Evolutionary conservation across 2,113 vertebrate species (phyloP).

Genomic region (Macroglossus sobrinus): DNA sequence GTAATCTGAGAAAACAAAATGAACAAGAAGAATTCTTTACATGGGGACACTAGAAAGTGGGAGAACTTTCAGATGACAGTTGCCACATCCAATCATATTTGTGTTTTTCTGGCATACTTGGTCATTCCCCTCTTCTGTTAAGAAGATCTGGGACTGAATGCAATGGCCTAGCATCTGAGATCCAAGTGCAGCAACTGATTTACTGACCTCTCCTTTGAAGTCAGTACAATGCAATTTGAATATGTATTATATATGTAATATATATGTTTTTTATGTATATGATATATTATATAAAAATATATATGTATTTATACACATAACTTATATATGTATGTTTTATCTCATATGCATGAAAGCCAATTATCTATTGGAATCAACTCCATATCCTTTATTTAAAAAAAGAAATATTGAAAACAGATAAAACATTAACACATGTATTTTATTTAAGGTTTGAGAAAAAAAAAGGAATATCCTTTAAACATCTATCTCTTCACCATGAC

Average conservation of each 20-base stretch:
- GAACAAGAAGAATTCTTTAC: neutral
- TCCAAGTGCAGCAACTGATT: neutral
- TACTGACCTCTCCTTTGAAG: neutral
- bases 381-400: neutral
- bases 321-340: neutral
- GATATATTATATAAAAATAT: neutral
- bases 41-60: neutral
- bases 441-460: constrained; percentile 15
- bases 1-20: neutral
- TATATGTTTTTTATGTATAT: neutral
- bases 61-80: neutral
- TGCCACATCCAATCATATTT: neutral
- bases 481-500: neutral
- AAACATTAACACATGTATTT: neutral
- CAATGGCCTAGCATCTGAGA: neutral
- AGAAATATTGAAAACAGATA: constrained; percentile 18
- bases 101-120: neutral
- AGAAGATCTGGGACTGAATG: neutral
- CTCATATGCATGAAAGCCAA: neutral
- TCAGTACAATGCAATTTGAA: neutral
- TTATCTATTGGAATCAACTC: neutral
- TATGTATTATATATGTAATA: neutral
- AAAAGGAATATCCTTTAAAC: neutral
- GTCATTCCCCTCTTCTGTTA: neutral
- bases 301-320: neutral